Evolutionary conservation across 2,797 vertebrate genomes (phyloP).

Genomic region (Myoxocephalus aenaeus): DNA sequence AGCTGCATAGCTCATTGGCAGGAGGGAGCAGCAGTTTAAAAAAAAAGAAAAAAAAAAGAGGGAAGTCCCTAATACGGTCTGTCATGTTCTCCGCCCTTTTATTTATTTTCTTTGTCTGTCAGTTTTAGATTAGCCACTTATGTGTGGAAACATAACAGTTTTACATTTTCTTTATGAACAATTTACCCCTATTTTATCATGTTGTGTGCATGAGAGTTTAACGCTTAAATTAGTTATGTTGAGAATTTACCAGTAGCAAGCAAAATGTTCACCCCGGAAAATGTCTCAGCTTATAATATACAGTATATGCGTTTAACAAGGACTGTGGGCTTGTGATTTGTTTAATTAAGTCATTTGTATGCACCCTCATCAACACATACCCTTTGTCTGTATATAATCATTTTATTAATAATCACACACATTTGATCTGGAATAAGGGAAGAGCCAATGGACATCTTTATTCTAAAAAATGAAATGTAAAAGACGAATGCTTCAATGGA

Average conservation of each 20-base stretch:
- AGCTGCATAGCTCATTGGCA: conserved; percentile 67
- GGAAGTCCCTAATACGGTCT: conserved; percentile 45
- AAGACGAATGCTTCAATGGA: neutral
- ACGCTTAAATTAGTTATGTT: neutral
- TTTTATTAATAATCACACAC: conserved; percentile 1
- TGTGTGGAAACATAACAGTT: neutral
- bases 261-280: neutral
- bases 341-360: conserved; percentile 6
- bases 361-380: neutral
- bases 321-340: neutral
- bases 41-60: conserved; percentile 36
- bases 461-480: neutral
- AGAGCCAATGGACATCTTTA: conserved; percentile 3
- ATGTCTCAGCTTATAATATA: neutral
- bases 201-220: neutral
- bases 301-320: neutral
- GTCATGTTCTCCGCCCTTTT: conserved; percentile 8
- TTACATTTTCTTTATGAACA: neutral
- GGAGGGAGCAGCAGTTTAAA: conserved; percentile 51
- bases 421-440: neutral
- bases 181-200: neutral
- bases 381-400: neutral
- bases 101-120: conserved; percentile 16
- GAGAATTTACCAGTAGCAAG: neutral
- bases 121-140: neutral